Base-by-base conservation (phyloP, 2,888 invertebrate genomes). In the Agrenia bidenticulata region DNA sequence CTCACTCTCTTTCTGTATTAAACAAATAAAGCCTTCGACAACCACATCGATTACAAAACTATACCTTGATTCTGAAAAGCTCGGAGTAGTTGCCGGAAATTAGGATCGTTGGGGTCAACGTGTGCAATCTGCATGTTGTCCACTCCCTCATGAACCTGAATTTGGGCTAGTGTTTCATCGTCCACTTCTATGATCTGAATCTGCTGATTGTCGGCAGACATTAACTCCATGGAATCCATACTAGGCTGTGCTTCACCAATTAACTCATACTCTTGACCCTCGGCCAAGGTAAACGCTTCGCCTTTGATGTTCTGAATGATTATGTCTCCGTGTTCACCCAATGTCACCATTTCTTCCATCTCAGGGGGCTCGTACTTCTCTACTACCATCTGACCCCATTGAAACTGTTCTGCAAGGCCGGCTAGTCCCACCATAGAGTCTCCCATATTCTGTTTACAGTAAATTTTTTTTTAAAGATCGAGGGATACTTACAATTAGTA, bases 191-290 rank as follows among this genome's bases (percentile, higher is more conserved):
- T 75, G 1, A 75, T 75, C 67, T 75, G 67, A 41, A 57, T 57
- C 24, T 57, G 56, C 24, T 57, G 56, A 21, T 39, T 57, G 13
- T 57, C 56, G 15, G 41, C 37, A 7, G 56, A 37, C 2, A 39
- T 7, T 15, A 57, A 9, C 9, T 57, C 56, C 2, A 37, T 41
- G 19, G 56, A 41, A 19, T 57, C 56, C 11, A 37, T 57, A 1
- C 39, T n/a, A 19, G 56, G 42, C 37, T 72, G 71, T 4, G 71
- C 69, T 54, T 75, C 75, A 11, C 73, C 75, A 54, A 75, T 72
- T 24, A 75, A 27, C 45, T 75, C 75, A 57, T 75, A 75, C 41
- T 75, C 75, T 62, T 73, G 72, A 1, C 73, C 75, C 49, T 75
- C 75, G 15, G 71, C 73, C 5, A 75, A 60, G 2, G 72, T 71